Evolutionary conservation across 2,888 invertebrate species (phyloP).

Genomic region (Xylophagus ater): DNA sequence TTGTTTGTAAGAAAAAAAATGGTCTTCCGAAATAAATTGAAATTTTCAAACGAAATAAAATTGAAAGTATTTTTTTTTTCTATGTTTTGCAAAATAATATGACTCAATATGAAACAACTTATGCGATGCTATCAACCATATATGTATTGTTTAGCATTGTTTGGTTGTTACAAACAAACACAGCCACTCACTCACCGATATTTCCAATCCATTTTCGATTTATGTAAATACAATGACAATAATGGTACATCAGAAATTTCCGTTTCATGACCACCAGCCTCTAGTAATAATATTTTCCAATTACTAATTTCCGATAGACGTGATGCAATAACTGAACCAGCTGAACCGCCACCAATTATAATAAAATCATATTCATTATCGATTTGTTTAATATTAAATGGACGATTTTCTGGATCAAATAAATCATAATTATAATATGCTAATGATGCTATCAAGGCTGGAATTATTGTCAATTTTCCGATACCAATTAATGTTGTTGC

Average conservation of each 20-base stretch:
- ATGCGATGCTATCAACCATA: too few species aligned
- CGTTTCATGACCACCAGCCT: constrained; percentile 80
- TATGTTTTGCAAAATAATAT: too few species aligned
- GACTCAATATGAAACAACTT: too few species aligned
- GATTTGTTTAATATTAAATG: constrained; percentile 54
- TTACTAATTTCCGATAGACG: constrained; percentile 63
- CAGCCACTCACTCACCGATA: constrained; percentile 67
- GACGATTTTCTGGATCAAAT: constrained; percentile 72
- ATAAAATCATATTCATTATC: constrained; percentile 70
- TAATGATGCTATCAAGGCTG: constrained; percentile 60
- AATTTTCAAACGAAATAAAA: too few species aligned
- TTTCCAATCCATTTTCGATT: constrained; percentile 85
- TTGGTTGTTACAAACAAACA: too few species aligned
- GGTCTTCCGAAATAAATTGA: too few species aligned
- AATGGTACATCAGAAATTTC: constrained; percentile 79
- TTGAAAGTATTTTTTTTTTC: too few species aligned
- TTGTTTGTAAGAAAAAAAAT: too few species aligned
- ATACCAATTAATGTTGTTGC: constrained; percentile 59
- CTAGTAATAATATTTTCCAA: constrained; percentile 69
- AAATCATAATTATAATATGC: constrained; percentile 78
- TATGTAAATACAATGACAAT: constrained; percentile 76
- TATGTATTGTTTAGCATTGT: too few species aligned
- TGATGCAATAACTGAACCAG: constrained; percentile 74
- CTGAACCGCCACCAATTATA: constrained; percentile 73
- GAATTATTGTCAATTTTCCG: constrained; percentile 62